phyloP scores from a whole-genome alignment of 2,888 invertebrate genomes.

The Eucera pruinosa region DNA sequence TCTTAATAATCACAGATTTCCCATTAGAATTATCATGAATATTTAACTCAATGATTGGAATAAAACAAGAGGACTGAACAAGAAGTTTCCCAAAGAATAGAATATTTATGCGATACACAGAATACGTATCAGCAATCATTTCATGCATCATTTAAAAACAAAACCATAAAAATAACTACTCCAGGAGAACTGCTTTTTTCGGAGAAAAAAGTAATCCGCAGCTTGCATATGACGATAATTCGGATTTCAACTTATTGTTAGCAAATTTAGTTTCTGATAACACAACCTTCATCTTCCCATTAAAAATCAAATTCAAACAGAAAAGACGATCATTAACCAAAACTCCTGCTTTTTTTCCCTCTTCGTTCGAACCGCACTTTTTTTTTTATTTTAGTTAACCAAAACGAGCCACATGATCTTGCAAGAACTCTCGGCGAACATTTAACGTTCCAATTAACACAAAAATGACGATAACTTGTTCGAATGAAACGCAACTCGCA shows the following conservation, averaged over 20 bases:
- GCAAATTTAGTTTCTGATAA: too few relatives aligned
- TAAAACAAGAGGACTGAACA: too few relatives aligned
- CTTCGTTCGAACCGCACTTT: background rate
- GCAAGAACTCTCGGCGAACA: background rate
- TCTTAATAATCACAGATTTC: background rate
- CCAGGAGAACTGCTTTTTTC: too few relatives aligned
- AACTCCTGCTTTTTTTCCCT: background rate
- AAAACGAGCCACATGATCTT: background rate
- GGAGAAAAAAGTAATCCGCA: background rate
- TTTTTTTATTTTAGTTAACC: background rate
- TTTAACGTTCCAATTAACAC: conserved; percentile 30
- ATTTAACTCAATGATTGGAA: too few relatives aligned
- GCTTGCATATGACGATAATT: too few relatives aligned
- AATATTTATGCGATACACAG: too few relatives aligned
- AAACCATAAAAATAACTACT: background rate
- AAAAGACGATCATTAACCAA: background rate
- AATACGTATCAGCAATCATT: background rate
- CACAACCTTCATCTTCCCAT: too few relatives aligned
- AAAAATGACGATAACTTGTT: background rate
- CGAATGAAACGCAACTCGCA: background rate
- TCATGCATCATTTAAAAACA: background rate
- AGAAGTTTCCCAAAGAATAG: too few relatives aligned
- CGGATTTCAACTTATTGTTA: too few relatives aligned
- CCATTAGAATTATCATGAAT: too few relatives aligned
- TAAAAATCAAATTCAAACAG: background rate